phyloP scores from a whole-genome alignment of 2,113 vertebrate species.

The Oenanthe melanoleuca region DNA sequence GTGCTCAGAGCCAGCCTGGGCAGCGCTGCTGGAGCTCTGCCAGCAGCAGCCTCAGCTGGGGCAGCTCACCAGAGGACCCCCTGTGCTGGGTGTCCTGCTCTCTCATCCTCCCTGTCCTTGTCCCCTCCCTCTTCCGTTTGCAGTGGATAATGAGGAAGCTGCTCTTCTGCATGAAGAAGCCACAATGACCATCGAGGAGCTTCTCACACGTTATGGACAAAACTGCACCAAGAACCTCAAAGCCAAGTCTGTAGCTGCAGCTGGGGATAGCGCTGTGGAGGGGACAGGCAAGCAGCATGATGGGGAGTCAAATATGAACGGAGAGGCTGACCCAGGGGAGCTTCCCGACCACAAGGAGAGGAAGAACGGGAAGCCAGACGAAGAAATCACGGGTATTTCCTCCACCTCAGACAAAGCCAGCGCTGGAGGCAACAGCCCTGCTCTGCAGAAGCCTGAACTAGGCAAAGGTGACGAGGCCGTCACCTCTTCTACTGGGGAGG shows the following conservation, averaged over 20 bases:
- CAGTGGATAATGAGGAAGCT: slow-evolving; percentile 97
- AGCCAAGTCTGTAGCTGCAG: slow-evolving; percentile 47
- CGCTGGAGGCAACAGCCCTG: slow-evolving; percentile 63
- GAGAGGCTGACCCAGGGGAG: slow-evolving; percentile 82
- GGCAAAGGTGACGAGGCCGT: slow-evolving; percentile 81
- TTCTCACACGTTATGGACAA: slow-evolving; percentile 94
- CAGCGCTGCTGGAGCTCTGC: background rate
- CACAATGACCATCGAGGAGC: slow-evolving; percentile 98
- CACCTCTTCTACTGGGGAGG: slow-evolving; percentile 83
- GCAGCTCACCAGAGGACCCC: background rate
- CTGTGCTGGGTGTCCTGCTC: background rate
- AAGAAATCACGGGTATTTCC: slow-evolving; percentile 73
- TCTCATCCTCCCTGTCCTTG: slow-evolving; percentile 19
- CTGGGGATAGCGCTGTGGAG: slow-evolving; percentile 41
- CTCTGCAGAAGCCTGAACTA: slow-evolving; percentile 65
- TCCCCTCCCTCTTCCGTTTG: background rate
- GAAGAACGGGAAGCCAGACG: slow-evolving; percentile 74
- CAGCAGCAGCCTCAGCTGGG: background rate
- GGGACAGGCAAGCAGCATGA: slow-evolving; percentile 75
- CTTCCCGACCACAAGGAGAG: slow-evolving; percentile 68
- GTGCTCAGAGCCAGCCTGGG: background rate
- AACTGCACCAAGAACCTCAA: slow-evolving; percentile 86
- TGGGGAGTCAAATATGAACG: slow-evolving; percentile 80
- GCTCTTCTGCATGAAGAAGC: slow-evolving; percentile 96
- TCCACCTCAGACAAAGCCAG: slow-evolving; percentile 73